Evolutionary conservation across 1,140 invertebrate species (phyloP), one percentile per base, ranked within the genome.

Genomic region (Diabrotica virgifera): DNA sequence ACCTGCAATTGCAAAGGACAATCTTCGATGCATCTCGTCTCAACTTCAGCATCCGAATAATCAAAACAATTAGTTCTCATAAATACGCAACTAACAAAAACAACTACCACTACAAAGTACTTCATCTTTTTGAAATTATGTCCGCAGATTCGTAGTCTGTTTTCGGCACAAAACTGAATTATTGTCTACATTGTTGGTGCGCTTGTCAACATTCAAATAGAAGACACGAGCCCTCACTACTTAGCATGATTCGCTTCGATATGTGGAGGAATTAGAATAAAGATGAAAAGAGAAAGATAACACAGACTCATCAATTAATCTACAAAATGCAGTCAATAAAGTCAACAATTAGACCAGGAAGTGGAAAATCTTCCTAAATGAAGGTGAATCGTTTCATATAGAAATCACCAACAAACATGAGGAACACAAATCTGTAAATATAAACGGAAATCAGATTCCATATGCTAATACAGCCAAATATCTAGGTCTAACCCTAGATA

Each of bases 1-100:
- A 46, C 40, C 40, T 46, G 40, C 8, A 50, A 37, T 37, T 59
- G 58, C 13, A 50, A 11, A 5, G 58, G 58, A n/a, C 58, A 59
- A 59, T 59, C 38, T 12, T 59, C 36, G n/a, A 51, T 35, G 50
- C 58, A 59, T 24, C 38, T n/a, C n/a, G 38, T 24, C 40, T 59
- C 58, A 12, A 59, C 58, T 46, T 59, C 58, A n/a, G 7, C 14
- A 13, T 59, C 58, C 6, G 12, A 46, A 59, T 59, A 13, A 50
- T 59, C 38, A 8, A 50, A 51, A 59, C 58, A 46, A 59, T 35
- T 35, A 36, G 58, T 59, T 40, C 58, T 59, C n/a, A 36, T 11
- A 13, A 59, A 13, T 14, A 59, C 0, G 11, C 11, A 59, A 14
- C 58, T n/a, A n/a, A n/a, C n/a, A n/a, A n/a, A 24, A 59, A 59